phyloP scores from a whole-genome alignment of 2,797 vertebrate species.

The Typhlichthys subterraneus region DNA sequence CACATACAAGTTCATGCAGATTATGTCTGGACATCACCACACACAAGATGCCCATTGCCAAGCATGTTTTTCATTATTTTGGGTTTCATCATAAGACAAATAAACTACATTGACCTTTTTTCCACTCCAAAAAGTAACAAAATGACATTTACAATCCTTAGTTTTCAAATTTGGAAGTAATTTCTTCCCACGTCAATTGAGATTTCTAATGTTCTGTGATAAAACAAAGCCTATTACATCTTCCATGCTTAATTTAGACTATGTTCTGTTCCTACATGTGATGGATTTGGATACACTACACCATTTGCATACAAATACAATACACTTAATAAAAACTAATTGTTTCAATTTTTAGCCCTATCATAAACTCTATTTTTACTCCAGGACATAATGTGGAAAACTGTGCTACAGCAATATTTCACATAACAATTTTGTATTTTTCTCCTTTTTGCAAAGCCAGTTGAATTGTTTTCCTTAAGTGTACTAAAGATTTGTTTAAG shows the following conservation, averaged over 20 bases:
- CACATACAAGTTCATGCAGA: conserved; percentile 75
- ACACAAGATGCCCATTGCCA: conserved; percentile 47
- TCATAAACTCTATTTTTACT: conserved; percentile 56
- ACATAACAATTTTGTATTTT: conserved; percentile 66
- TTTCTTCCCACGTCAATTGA: conserved; percentile 16
- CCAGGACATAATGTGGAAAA: conserved; percentile 68
- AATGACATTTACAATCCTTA: background rate
- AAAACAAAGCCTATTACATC: conserved; percentile 35
- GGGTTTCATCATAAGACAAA: conserved; percentile 31
- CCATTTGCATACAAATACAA: conserved; percentile 72
- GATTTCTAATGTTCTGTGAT: conserved; percentile 6
- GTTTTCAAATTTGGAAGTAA: conserved; percentile 31
- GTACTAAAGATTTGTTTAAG: conserved; percentile 55
- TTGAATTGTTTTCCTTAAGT: conserved; percentile 45
- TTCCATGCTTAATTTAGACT: conserved; percentile 57
- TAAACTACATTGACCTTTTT: conserved; percentile 24
- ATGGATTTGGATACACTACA: conserved; percentile 65
- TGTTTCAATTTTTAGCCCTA: conserved; percentile 65
- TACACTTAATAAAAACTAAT: conserved; percentile 68
- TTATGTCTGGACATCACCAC: conserved; percentile 59
- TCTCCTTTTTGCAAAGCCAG: conserved; percentile 18
- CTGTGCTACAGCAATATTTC: conserved; percentile 75
- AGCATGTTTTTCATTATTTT: conserved; percentile 22
- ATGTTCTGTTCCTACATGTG: conserved; percentile 46
- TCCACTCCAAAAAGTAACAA: conserved; percentile 3